Evolutionary conservation across 2,888 invertebrate species (phyloP), one percentile per base, ranked within the genome.

Genomic region (Prosapia bicincta): DNA sequence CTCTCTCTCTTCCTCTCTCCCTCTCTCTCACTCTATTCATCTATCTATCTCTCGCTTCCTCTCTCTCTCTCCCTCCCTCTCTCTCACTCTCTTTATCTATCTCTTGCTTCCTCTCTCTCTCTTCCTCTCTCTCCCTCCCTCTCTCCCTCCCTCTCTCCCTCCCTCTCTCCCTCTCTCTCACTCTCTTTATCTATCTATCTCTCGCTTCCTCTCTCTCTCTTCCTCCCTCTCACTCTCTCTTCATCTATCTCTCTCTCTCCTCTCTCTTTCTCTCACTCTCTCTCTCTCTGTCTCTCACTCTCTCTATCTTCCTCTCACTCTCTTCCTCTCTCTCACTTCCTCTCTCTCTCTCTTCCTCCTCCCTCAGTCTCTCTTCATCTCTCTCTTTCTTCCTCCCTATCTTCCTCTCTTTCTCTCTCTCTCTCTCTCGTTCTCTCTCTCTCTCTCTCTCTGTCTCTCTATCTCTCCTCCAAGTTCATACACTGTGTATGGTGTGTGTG

Each of bases 101-200:
- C 24, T 13, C 20, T 7, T 32, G 20, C 0, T 30, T 20, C 38
- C 70, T 1, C 38, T 32, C 70, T 23, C 24, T 24, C 24, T 24
- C 65, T 65, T 65, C 70, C 74, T 32, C 68, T 30, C 71, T 66
- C 71, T 38, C 71, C 32, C 70, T 26, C 71, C 26, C 73, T 66
- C 70, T 26, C 70, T 25, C 1, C 23, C 69, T 71, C 54, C 43
- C 65, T 24, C 74, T 75, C 66, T 23, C 43, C 38, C 66, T 66
- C 26, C 71, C 32, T 25, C 28, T 6, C 66, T 26, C 26, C 25
- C 65, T 26, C 30, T 23, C 26, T 28, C 32, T 71, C 67, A 23
- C 67, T 20, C 32, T 38, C 38, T 68, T 24, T 3, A n/a, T n/a
- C n/a, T n/a, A n/a, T n/a, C n/a, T n/a, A 6, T 38, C 24, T 74